Evolutionary conservation across 2,888 invertebrate species (phyloP).

Genomic region (Meganola albula): DNA sequence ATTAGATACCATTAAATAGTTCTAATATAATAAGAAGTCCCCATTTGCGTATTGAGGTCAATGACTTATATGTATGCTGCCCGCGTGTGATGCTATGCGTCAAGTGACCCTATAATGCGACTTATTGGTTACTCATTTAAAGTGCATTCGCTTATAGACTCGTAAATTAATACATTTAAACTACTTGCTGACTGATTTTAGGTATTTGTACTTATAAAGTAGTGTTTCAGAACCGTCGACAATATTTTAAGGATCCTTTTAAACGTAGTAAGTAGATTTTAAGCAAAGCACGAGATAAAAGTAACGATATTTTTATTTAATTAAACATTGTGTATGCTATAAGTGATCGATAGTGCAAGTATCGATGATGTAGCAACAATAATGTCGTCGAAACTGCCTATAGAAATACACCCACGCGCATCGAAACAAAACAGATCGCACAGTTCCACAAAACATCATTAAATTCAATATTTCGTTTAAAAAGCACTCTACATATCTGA

Average conservation of each 20-base stretch:
- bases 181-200: too few species aligned
- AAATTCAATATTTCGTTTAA: constrained; percentile 77
- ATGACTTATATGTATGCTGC: constrained; percentile 63
- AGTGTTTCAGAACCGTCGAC: neutral
- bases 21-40: constrained; percentile 43
- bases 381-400: constrained; percentile 50
- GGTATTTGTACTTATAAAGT: too few species aligned
- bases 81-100: constrained; percentile 61
- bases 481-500: constrained; percentile 75
- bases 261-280: neutral
- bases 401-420: constrained; percentile 48
- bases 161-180: too few species aligned
- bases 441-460: constrained; percentile 72
- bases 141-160: constrained; percentile 52
- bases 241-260: neutral
- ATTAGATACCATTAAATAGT: constrained; percentile 22
- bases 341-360: constrained; percentile 46
- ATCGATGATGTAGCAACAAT: constrained; percentile 48
- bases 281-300: neutral
- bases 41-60: constrained; percentile 64
- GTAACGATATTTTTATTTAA: constrained; percentile 12
- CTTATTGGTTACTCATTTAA: constrained; percentile 72
- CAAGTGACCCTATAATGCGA: constrained; percentile 71
- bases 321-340: constrained; percentile 29
- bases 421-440: constrained; percentile 54